Percentiles rank a stretch among this genome's conserved stretches.
phyloP scores from a whole-genome alignment of 1,140 invertebrate species.

The Cydia pomonella region DNA sequence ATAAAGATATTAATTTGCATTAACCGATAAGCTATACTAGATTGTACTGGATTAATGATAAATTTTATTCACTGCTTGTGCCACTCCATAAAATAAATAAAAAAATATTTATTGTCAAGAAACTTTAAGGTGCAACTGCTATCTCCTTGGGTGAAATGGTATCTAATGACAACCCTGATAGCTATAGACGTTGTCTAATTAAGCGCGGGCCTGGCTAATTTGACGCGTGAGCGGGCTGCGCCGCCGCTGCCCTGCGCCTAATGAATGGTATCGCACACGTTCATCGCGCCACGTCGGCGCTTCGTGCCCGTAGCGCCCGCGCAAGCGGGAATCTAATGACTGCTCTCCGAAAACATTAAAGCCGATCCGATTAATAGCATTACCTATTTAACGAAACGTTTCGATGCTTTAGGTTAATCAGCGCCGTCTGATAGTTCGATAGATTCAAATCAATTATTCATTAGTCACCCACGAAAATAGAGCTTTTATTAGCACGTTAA shows the following conservation, averaged over 20 bases:
- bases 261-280: slow-evolving; percentile 79
- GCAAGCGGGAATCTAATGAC: slow-evolving; percentile 29
- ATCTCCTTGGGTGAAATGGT: slow-evolving; percentile 13
- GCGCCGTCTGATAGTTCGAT: not conserved
- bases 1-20: too few species aligned
- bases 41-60: too few species aligned
- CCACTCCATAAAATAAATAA: too few species aligned
- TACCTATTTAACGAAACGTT: slow-evolving; percentile 29
- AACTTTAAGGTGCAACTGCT: not conserved
- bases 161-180: slow-evolving; percentile 28
- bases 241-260: slow-evolving; percentile 53
- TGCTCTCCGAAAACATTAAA: slow-evolving; percentile 31
- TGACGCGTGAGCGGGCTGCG: slow-evolving; percentile 63
- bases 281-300: slow-evolving; percentile 65
- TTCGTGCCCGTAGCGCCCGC: slow-evolving; percentile 34
- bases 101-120: too few species aligned
- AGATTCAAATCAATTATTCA: not conserved
- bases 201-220: slow-evolving; percentile 70
- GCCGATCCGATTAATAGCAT: slow-evolving; percentile 21
- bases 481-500: not conserved
- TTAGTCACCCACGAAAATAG: not conserved
- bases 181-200: slow-evolving; percentile 63
- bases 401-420: slow-evolving; percentile 15
- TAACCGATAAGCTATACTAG: too few species aligned
- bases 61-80: too few species aligned